Conservation (phyloP, 2,113 vertebrate genomes). For the Stegastes partitus region DNA sequence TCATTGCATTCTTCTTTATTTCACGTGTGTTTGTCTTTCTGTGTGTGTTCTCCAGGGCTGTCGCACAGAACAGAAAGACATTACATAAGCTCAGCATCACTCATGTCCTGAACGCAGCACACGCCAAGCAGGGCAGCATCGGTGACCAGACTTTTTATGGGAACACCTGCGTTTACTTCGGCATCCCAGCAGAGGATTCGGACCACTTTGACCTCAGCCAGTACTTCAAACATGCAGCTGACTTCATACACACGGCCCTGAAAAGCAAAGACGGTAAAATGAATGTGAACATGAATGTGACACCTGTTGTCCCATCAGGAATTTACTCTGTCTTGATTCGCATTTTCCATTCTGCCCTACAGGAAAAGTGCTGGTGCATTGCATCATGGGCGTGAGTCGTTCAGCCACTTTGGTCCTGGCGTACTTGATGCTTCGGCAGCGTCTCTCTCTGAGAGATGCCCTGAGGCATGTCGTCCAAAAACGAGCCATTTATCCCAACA, state of each 20-base stretch:
- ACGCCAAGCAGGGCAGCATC: slow-evolving; percentile 89
- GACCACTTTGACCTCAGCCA: slow-evolving; percentile 84
- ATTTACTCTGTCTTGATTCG: not conserved
- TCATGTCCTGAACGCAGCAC: slow-evolving; percentile 86
- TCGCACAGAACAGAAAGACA: slow-evolving; percentile 82
- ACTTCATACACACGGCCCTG: slow-evolving; percentile 86
- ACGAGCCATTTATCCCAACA: slow-evolving; percentile 87
- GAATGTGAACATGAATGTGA: not conserved
- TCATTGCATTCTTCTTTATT: not conserved
- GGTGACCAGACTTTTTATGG: slow-evolving; percentile 92
- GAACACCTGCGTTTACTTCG: slow-evolving; percentile 83
- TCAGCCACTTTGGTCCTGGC: slow-evolving; percentile 87
- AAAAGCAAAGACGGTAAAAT: slow-evolving; percentile 82
- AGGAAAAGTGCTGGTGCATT: slow-evolving; percentile 91
- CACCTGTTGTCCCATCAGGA: not conserved
- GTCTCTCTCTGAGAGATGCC: slow-evolving; percentile 82
- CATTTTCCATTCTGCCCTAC: slow-evolving; percentile 26
- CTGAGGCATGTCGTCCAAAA: slow-evolving; percentile 77
- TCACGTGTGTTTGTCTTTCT: not conserved
- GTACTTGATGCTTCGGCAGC: slow-evolving; percentile 86
- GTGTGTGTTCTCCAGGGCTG: slow-evolving; percentile 73
- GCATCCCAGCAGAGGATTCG: slow-evolving; percentile 87
- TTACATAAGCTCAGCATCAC: slow-evolving; percentile 85
- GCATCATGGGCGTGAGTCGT: slow-evolving; percentile 89
- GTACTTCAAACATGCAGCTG: slow-evolving; percentile 82